These are phyloP conservation scores for Micronycteris hirsuta DNA, from an alignment of 2,113 vertebrate genomes.

Conservation along the genomic window DNA sequence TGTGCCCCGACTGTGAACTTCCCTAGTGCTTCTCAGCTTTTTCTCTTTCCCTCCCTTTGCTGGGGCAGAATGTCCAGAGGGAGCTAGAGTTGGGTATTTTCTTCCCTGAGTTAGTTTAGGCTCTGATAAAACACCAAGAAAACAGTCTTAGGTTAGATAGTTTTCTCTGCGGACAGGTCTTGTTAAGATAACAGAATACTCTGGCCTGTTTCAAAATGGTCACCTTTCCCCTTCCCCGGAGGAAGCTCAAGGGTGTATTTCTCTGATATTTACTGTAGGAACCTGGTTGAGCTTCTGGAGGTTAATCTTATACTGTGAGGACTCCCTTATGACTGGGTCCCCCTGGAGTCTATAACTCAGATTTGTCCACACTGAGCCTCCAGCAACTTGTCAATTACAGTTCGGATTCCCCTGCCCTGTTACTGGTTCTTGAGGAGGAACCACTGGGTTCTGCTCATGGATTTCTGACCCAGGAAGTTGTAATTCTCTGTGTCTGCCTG, in stretches of 20 bases:
- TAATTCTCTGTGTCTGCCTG: background rate
- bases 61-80: background rate
- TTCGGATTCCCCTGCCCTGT: background rate
- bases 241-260: background rate
- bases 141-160: background rate
- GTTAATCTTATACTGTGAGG: background rate
- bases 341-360: background rate
- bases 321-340: too few relatives aligned
- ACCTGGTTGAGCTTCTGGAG: background rate
- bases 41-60: accelerated
- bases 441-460: background rate
- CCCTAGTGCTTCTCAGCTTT: background rate
- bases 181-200: background rate
- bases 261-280: background rate
- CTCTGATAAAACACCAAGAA: background rate
- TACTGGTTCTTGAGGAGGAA: background rate
- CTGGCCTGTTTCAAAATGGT: background rate
- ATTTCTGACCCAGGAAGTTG: background rate
- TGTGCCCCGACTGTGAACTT: background rate
- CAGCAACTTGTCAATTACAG: background rate
- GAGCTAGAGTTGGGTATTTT: background rate
- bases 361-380: background rate
- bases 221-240: background rate
- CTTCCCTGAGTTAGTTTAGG: background rate
- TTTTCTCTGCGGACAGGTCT: background rate